These are phyloP conservation scores for Aphelocoma californica DNA, from an alignment of 2,797 vertebrate genomes.

Conservation along the genomic window DNA sequence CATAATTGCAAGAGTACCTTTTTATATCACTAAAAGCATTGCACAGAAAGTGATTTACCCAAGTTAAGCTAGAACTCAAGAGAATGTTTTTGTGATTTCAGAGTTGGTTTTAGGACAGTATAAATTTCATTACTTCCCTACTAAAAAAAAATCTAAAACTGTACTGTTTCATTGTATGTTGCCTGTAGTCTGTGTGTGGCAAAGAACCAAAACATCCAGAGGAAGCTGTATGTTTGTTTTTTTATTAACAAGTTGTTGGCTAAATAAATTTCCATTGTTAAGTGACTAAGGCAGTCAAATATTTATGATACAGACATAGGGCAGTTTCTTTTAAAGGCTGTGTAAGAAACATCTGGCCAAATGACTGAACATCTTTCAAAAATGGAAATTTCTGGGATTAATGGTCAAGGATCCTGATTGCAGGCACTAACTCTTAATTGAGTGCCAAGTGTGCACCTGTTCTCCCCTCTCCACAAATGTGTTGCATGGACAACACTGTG, in stretches of 20 bases:
- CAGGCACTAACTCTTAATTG: slow-evolving; percentile 20
- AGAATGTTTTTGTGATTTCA: neutral
- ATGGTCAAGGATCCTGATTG: slow-evolving; percentile 19
- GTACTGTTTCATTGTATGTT: slow-evolving; percentile 23
- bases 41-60: neutral
- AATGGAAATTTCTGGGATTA: slow-evolving; percentile 25
- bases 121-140: slow-evolving; percentile 3
- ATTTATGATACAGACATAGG: slow-evolving; percentile 20
- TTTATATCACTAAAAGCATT: neutral
- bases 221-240: slow-evolving; percentile 20
- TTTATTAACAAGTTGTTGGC: slow-evolving; percentile 50
- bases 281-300: slow-evolving; percentile 30
- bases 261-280: slow-evolving; percentile 54
- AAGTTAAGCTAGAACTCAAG: neutral
- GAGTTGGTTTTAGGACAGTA: neutral
- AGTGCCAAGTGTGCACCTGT: slow-evolving; percentile 34
- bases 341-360: slow-evolving; percentile 33
- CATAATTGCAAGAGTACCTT: neutral
- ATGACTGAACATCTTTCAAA: neutral
- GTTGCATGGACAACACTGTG: neutral
- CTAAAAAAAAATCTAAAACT: neutral
- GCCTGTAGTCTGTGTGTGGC: slow-evolving; percentile 37
- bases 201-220: slow-evolving; percentile 30
- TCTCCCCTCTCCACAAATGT: neutral
- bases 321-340: slow-evolving; percentile 12